Evolutionary conservation across 1,140 invertebrate species (phyloP), one percentile per base, ranked within the genome.

Genomic region (Musca domestica): DNA sequence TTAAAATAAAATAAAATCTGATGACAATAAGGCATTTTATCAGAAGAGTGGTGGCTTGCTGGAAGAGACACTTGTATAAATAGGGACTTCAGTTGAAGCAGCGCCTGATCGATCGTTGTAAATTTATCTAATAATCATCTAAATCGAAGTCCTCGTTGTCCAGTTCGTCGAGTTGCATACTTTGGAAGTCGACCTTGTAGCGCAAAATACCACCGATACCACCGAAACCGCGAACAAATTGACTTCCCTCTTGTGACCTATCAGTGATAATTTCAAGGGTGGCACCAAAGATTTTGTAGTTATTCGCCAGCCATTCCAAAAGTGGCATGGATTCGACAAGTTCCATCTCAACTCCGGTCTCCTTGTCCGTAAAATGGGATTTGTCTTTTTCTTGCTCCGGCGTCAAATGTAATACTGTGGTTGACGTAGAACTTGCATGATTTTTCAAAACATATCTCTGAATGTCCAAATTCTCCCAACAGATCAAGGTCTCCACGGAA

Each of bases 211-310:
- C 95, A 89, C 98, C 98, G 82, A 99, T 98, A 49, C 98, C 98
- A 84, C 98, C 98, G 84, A 99, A 99, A 66, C 98, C 98, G 86
- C 95, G 87, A 22, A 99, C 98, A 86, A 98, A 99, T 84, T 99
- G 98, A 54, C 96, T 98, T 46, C 98, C 98, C 89, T 99, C 97
- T 83, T 99, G 97, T 54, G 96, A 98, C 85, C 95, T 95, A 85
- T 99, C 98, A 12, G 96, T 99, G 76, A 99, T 98, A 81, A 99
- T 99, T 90, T 99, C 98, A 79, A 99, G 85, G n/a, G 95, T 98
- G 71, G 98, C 96, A 74, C 96, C 98, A 85, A 98, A 99, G 70
- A 90, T 96, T 86, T 99, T 99, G 85, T 99, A 99, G 83, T 98
- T 98, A 83, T 99, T 99, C 23, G 98, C 97, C 74, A 99, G 88